Conservation (phyloP, 2,888 invertebrate genomes). For the Lepidocyrtinus sp. region DNA sequence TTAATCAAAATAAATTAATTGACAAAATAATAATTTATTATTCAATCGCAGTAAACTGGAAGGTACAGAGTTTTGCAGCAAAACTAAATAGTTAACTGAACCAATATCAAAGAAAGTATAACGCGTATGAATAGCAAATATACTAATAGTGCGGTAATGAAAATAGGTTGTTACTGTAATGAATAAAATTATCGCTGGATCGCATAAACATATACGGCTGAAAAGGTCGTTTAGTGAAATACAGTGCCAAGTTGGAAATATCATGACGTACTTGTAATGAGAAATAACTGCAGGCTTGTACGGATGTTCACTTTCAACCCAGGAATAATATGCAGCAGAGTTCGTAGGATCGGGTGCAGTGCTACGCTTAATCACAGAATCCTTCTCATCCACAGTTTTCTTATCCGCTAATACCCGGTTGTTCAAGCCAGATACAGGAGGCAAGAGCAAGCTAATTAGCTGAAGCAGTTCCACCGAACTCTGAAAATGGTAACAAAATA, state of each 20-base stretch:
- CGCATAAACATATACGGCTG: too few species aligned
- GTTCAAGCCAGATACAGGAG: constrained; percentile 90
- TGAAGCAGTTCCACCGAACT: constrained; percentile 89
- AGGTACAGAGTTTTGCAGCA: too few species aligned
- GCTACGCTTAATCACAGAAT: background rate
- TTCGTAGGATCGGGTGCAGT: constrained; percentile 44
- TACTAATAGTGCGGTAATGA: too few species aligned
- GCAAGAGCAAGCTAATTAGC: constrained; percentile 89
- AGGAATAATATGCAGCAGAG: constrained; percentile 86
- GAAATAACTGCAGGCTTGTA: constrained; percentile 91
- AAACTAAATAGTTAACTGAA: too few species aligned
- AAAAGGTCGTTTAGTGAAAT: background rate
- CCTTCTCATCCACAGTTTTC: constrained; percentile 36
- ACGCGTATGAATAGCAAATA: too few species aligned
- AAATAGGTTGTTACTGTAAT: too few species aligned
- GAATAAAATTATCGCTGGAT: too few species aligned
- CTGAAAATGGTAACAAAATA: constrained; percentile 73
- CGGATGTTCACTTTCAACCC: constrained; percentile 97
- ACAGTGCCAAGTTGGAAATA: background rate
- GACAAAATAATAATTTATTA: too few species aligned
- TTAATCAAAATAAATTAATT: too few species aligned
- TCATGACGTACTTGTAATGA: constrained; percentile 80
- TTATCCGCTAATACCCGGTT: constrained; percentile 54
- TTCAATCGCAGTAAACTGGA: too few species aligned
- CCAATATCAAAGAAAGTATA: too few species aligned